These are phyloP conservation scores for Girardinus metallicus DNA, from an alignment of 2,797 vertebrate genomes.

Conservation along the genomic window DNA sequence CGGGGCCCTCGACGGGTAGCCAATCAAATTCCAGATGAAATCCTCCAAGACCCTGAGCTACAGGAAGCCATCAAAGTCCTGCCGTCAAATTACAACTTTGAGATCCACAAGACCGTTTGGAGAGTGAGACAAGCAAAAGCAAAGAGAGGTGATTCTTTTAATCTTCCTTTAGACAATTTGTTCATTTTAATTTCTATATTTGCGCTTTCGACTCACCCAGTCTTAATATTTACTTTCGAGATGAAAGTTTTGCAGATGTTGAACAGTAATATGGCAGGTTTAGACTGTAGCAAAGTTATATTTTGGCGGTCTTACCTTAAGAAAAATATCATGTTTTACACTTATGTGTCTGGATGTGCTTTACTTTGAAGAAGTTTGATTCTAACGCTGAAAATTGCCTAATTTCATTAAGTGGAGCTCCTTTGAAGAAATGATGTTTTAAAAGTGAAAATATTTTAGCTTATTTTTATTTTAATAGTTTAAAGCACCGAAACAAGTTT, in stretches of 20 bases:
- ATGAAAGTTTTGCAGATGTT: background rate
- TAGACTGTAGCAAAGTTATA: background rate
- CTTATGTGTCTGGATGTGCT: background rate
- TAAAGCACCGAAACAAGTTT: background rate
- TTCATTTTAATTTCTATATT: background rate
- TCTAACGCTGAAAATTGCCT: background rate
- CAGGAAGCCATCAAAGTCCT: slow-evolving; percentile 83
- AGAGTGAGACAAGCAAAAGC: slow-evolving; percentile 88
- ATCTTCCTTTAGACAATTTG: background rate
- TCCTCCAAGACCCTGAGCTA: slow-evolving; percentile 85
- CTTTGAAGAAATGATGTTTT: background rate
- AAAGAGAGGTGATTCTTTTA: slow-evolving; percentile 85
- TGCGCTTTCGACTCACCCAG: background rate
- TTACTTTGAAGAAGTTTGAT: background rate
- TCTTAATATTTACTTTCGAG: background rate
- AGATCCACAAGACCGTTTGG: slow-evolving; percentile 97
- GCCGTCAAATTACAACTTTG: slow-evolving; percentile 97
- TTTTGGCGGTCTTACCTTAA: background rate
- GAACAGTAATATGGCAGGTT: background rate
- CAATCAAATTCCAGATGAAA: slow-evolving; percentile 93
- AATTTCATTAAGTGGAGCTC: too few species aligned
- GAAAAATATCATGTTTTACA: background rate
- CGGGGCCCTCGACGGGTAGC: slow-evolving; percentile 79
- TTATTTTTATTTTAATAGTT: background rate
- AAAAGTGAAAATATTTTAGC: background rate